Conservation (phyloP, 2,888 invertebrate genomes). For the Caenorhabditis macrosperma region DNA sequence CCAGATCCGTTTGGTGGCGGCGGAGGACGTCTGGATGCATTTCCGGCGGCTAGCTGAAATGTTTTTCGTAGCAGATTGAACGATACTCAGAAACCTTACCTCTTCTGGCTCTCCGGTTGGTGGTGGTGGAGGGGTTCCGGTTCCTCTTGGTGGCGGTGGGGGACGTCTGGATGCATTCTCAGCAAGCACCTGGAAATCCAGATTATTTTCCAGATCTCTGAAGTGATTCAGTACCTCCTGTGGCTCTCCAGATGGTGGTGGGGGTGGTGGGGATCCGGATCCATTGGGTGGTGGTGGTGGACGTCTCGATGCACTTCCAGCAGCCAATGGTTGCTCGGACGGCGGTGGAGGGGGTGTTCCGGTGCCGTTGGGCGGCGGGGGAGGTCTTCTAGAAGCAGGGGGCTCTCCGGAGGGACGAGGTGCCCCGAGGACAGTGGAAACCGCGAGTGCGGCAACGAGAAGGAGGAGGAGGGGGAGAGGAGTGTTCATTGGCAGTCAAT, state of each 20-base stretch:
- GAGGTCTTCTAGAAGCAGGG: too few species aligned
- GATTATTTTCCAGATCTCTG: too few species aligned
- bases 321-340: not conserved
- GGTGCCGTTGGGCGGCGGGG: slow-evolving; percentile 14
- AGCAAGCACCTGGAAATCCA: too few species aligned
- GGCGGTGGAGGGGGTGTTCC: slow-evolving; percentile 20
- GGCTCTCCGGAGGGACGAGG: too few species aligned
- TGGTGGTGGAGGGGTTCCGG: slow-evolving; percentile 21
- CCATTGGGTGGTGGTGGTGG: slow-evolving; percentile 14
- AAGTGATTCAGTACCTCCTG: too few species aligned
- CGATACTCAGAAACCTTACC: too few species aligned
- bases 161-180: too few species aligned
- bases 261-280: slow-evolving; percentile 17
- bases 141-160: slow-evolving; percentile 21
- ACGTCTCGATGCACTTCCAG: not conserved
- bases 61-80: too few species aligned
- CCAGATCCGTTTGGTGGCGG: slow-evolving; percentile 14
- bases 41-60: not conserved
- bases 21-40: slow-evolving; percentile 12
- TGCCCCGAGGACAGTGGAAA: too few species aligned
- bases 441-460: too few species aligned
- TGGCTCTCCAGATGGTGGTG: slow-evolving; percentile 13
- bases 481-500: too few species aligned
- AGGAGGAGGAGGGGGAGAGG: too few species aligned
- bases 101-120: slow-evolving; percentile 19